Evolutionary conservation across 2,888 invertebrate genomes (phyloP).

Genomic region (Habroteleia sp.): DNA sequence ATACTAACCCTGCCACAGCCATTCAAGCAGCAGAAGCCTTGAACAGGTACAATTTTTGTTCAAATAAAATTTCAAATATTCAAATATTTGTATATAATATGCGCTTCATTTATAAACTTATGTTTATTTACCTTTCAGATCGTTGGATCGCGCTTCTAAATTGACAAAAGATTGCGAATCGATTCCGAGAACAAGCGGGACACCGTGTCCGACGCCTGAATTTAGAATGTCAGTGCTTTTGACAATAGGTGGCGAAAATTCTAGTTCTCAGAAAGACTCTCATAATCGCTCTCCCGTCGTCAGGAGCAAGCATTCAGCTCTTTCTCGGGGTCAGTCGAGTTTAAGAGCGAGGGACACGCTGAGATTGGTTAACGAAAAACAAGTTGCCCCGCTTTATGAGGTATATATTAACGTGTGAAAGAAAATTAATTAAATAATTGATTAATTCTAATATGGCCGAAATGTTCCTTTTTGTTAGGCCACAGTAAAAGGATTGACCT

Average conservation of each 20-base stretch:
- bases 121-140: constrained; percentile 66
- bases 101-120: background rate
- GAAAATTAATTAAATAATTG: too few relatives aligned
- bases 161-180: constrained; percentile 75
- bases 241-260: constrained; percentile 85
- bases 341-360: constrained; percentile 82
- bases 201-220: constrained; percentile 81
- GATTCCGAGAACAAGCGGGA: constrained; percentile 73
- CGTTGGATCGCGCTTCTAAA: constrained; percentile 77
- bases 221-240: constrained; percentile 88
- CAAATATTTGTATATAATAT: too few relatives aligned
- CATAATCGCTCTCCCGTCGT: constrained; percentile 76
- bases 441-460: too few relatives aligned
- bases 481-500: too few relatives aligned
- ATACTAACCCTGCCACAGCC: constrained; percentile 84
- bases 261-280: constrained; percentile 76
- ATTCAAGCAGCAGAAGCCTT: constrained; percentile 87
- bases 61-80: constrained; percentile 39
- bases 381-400: constrained; percentile 74
- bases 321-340: constrained; percentile 77
- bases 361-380: constrained; percentile 85
- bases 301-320: constrained; percentile 73
- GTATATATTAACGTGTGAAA: too few relatives aligned
- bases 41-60: constrained; percentile 81
- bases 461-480: too few relatives aligned